Conservation (phyloP, 2,113 vertebrate genomes). For the Rhinoderma darwinii region DNA sequence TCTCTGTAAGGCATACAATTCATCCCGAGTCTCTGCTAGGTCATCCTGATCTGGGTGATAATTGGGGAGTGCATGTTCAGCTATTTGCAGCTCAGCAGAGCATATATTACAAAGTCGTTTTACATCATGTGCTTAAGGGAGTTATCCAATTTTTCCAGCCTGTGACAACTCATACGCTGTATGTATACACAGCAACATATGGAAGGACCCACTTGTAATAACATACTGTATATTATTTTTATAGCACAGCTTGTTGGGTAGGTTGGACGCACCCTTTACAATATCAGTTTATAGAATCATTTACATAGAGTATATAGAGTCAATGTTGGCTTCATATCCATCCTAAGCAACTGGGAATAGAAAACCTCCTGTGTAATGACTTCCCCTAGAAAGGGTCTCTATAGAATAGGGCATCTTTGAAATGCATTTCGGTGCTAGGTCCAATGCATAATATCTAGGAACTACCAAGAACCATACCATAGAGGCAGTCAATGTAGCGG, state of each 20-base stretch:
- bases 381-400: too few relatives aligned
- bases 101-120: not conserved
- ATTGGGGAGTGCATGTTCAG: conserved; percentile 4
- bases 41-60: conserved; percentile 35
- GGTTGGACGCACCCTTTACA: conserved; percentile 1
- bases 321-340: not conserved
- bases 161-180: not conserved
- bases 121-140: conserved; percentile 8
- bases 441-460: too few relatives aligned
- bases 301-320: not conserved
- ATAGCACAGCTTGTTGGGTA: not conserved
- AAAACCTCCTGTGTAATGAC: too few relatives aligned
- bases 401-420: too few relatives aligned
- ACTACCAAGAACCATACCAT: too few relatives aligned
- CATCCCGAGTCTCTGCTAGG: not conserved
- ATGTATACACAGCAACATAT: not conserved
- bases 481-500: too few relatives aligned
- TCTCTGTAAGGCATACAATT: not conserved
- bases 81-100: conserved; percentile 9
- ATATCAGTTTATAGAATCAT: not conserved
- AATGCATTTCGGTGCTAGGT: too few relatives aligned
- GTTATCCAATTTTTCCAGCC: not conserved
- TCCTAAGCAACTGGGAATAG: not conserved
- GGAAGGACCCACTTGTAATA: conserved; percentile 5
- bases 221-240: conserved; percentile 1